Evolutionary conservation across 2,113 vertebrate genomes (phyloP), one percentile per base, ranked within the genome.

Genomic region (Chiloscyllium plagiosum): DNA sequence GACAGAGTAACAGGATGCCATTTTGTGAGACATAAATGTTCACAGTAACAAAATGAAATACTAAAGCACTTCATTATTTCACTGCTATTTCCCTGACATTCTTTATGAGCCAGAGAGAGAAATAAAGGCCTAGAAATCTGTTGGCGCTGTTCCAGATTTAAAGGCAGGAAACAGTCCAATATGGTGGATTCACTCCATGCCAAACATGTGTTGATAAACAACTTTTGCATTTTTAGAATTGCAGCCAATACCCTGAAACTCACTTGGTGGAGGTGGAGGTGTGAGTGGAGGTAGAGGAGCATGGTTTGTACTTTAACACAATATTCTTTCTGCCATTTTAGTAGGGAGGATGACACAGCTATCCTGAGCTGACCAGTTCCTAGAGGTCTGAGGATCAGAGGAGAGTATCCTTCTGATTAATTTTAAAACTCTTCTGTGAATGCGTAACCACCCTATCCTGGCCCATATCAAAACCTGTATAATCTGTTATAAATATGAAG

Each of bases 11-110:
- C 89, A 93, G 89, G 89, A 66, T 66, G 89, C 89, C n/a, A 93
- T 93, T 66, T n/a, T 93, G 89, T 93, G 89, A 93, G 89, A 37
- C 37, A 66, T 33, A 68, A 66, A 68, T 93, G 20, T 93, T 93
- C n/a, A 93, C 61, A 68, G 61, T 33, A 93, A 68, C 61, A 93
- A 66, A 93, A n/a, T 68, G 89, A 66, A 93, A 66, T n/a, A 68
- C 5, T 19, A 93, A 93, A 37, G 33, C 33, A 93, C n/a, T n/a
- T 66, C 89, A 93, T 93, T n/a, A 37, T 37, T 66, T 66, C 42
- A 95, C 26, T 33, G 6, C 66, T 70, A 12, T 94, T 95, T 12
- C 47, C 3, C 24, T 50, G 37, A 70, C 24, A 4, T 72, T 50
- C 37, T 95, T 70, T 69, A 69, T 8, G 70, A 29, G 68, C 22